Evolutionary conservation across 2,113 vertebrate species (phyloP).

Genomic region (Machaerirhynchus nigripectus): DNA sequence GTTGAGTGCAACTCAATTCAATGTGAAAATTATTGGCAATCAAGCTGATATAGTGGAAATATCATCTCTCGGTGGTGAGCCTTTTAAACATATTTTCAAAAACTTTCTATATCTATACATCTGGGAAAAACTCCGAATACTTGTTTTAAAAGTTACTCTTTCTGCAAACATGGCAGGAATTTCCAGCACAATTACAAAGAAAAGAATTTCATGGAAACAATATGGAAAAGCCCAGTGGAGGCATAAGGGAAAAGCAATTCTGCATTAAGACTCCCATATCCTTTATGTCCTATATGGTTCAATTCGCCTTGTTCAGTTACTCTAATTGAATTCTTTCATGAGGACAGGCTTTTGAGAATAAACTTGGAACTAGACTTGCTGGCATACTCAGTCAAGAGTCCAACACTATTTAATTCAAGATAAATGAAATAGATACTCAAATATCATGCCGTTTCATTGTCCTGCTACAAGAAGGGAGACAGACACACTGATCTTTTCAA

Average conservation of each 20-base stretch:
- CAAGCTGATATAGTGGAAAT: neutral
- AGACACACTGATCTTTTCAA: neutral
- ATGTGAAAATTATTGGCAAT: neutral
- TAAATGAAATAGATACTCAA: conserved; percentile 24
- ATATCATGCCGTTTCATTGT: neutral
- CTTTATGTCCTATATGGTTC: neutral
- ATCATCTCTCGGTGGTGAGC: neutral
- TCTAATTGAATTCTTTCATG: conserved; percentile 14
- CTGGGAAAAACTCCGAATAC: rapidly evolving
- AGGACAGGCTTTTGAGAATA: conserved; percentile 12
- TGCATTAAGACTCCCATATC: neutral
- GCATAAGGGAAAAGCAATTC: neutral
- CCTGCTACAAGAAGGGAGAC: neutral
- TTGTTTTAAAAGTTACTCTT: neutral
- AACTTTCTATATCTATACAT: neutral
- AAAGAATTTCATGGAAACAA: neutral
- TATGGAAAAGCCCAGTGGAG: neutral
- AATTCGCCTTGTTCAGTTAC: neutral
- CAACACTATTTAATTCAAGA: neutral
- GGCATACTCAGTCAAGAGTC: neutral
- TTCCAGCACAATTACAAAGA: neutral
- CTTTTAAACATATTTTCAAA: neutral
- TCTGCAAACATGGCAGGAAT: neutral
- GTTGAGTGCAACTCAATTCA: neutral
- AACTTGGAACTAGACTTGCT: conserved; percentile 1